Percentiles rank a stretch among this genome's conserved stretches.
phyloP scores from a whole-genome alignment of 2,888 invertebrate species.

The Napeogenes inachia region DNA sequence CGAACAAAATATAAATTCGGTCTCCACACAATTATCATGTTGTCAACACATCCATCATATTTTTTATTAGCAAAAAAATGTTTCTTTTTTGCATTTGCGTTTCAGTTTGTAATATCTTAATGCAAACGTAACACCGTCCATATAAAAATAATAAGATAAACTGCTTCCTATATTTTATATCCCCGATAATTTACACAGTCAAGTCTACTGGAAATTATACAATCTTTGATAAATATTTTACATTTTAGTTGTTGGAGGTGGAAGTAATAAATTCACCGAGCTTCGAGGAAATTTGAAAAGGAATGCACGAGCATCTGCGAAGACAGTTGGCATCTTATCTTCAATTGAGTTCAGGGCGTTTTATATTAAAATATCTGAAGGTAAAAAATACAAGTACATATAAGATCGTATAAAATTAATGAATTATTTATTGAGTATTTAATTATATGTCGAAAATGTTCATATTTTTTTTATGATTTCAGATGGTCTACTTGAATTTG shows the following conservation, averaged over 20 bases:
- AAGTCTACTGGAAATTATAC: constrained; percentile 1
- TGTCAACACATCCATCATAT: too few species aligned
- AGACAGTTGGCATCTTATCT: constrained; percentile 77
- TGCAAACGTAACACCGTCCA: too few species aligned
- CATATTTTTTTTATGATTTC: constrained; percentile 26
- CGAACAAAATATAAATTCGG: too few species aligned
- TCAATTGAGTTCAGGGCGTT: constrained; percentile 80
- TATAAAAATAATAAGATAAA: neutral
- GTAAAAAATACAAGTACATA: constrained; percentile 42
- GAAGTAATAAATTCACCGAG: constrained; percentile 83
- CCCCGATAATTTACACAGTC: neutral
- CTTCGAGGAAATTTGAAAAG: constrained; percentile 78
- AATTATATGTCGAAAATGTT: too few species aligned
- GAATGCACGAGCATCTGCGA: constrained; percentile 75
- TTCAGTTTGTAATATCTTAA: too few species aligned
- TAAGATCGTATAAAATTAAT: neutral
- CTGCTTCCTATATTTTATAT: too few species aligned
- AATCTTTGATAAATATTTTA: constrained; percentile 13
- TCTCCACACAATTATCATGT: too few species aligned
- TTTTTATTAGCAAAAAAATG: too few species aligned
- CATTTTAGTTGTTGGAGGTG: constrained; percentile 80
- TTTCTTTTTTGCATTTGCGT: too few species aligned
- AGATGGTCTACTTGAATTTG: constrained; percentile 81
- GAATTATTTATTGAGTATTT: too few species aligned
- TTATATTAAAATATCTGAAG: constrained; percentile 79